Evolutionary conservation across 1,140 invertebrate species (phyloP), one percentile per base, ranked within the genome.

Genomic region (Drosophila ogumai): DNA sequence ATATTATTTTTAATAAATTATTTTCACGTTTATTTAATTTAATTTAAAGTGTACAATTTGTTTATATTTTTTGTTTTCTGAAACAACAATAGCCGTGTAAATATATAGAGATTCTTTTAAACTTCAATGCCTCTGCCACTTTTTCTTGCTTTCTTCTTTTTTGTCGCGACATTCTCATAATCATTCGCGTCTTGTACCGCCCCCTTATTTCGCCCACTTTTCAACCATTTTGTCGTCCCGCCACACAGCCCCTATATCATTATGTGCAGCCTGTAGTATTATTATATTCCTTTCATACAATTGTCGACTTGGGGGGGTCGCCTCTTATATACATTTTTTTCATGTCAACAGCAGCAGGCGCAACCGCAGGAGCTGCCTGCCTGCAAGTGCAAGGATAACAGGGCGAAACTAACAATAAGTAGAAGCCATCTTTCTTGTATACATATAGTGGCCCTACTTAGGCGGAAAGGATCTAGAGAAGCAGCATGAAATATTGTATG

Each of bases 301-400:
- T 87, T 88, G 82, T 87, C 79, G 80, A 32, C 47, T 61, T 56
- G 52, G 76, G 65, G 66, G 47, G 47, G 9, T 38, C 40, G 52
- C 44, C 40, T 78, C 67, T 63, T 79, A 36, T 59, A 41, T 44
- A 72, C 34, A 67, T 54, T 76, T 68, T 77, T 60, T 87, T 64
- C 81, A 67, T 87, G 82, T 87, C 84, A 79, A 74, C 81, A 80
- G 31, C 72, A 81, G 65, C 52, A 57, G 56, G 68, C 68, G 57
- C 55, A 56, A 74, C 63, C 40, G 78, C 78, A 75, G 59, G 64
- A 61, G 58, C 40, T 43, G 61, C 13, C 34, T 50, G 49, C 63
- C 56, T 69, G 79, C 75, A 79, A 82, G 81, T 86, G 82, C 82
- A 86, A 86, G 82, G 82, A 86, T 86, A 79, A 59, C 65, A 67